Evolutionary conservation across 2,797 vertebrate genomes (phyloP).

Genomic region (Scolopax bukidnonensis): DNA sequence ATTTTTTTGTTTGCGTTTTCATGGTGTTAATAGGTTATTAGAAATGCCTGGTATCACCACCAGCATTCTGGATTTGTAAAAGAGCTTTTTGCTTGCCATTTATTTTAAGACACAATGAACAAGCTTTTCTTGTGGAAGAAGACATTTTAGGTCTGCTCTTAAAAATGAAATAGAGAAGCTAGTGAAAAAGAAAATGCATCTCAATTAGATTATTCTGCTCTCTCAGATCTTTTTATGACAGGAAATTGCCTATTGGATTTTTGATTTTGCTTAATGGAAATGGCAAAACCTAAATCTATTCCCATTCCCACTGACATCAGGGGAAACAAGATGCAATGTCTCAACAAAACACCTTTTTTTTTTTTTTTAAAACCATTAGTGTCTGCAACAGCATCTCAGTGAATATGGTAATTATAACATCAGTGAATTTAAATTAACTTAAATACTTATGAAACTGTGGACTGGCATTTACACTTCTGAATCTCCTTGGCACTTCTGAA

Average conservation of each 20-base stretch:
- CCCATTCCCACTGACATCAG: background rate
- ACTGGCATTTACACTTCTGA: background rate
- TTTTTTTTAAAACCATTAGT: background rate
- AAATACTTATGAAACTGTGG: background rate
- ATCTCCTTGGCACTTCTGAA: background rate
- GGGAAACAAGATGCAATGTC: background rate
- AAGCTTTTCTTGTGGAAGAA: background rate
- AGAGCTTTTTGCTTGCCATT: conserved; percentile 11
- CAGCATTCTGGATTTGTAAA: background rate
- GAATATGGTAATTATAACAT: background rate
- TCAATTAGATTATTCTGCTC: conserved; percentile 59
- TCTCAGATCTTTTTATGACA: conserved; percentile 51
- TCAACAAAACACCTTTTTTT: background rate
- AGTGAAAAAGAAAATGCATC: conserved; percentile 33
- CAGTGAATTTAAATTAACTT: conserved; percentile 18
- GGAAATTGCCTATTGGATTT: conserved; percentile 64
- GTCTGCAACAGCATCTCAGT: background rate
- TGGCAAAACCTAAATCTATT: conserved; percentile 39
- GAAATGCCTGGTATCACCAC: conserved; percentile 9
- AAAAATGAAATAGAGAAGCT: conserved; percentile 23
- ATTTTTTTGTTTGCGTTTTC: background rate
- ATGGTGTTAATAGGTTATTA: background rate
- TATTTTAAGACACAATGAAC: conserved; percentile 49
- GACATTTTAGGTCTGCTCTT: conserved; percentile 24
- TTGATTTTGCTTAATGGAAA: conserved; percentile 62